A percentile compares a stretch with the other conserved stretches of the same genome.
These are phyloP conservation scores for Sandelia bainsii DNA, from an alignment of 2,797 vertebrate species.

Conservation along the genomic window DNA sequence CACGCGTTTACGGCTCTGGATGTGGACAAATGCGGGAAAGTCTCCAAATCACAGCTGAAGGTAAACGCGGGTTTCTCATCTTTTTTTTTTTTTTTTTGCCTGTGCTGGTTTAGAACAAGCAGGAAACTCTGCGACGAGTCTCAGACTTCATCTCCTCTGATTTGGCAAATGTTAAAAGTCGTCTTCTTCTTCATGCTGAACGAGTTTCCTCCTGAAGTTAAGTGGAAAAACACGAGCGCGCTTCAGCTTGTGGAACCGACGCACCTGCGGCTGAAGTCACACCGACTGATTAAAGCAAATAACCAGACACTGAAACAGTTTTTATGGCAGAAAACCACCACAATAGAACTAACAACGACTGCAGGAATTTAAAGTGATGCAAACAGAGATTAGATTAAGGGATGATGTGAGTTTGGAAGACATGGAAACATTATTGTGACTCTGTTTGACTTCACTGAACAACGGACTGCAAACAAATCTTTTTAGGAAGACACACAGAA, in stretches of 20 bases:
- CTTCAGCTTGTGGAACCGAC: conserved; percentile 5
- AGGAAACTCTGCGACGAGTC: neutral
- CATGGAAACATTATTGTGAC: too few species aligned
- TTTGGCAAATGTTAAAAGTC: neutral
- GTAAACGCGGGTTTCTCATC: conserved; percentile 70
- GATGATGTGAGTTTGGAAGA: too few species aligned
- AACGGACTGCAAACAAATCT: too few species aligned
- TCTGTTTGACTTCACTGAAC: too few species aligned
- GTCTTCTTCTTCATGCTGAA: neutral
- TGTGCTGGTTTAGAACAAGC: neutral
- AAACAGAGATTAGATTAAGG: too few species aligned
- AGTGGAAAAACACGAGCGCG: neutral
- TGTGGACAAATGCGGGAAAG: conserved; percentile 95
- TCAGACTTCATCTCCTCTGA: too few species aligned
- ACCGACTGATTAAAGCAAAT: neutral
- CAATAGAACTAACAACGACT: too few species aligned
- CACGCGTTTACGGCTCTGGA: conserved; percentile 96
- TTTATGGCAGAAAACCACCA: too few species aligned
- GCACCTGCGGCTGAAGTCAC: conserved; percentile 34
- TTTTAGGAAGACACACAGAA: too few species aligned
- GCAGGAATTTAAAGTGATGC: too few species aligned
- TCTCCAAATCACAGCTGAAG: conserved; percentile 98
- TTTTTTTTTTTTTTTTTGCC: neutral
- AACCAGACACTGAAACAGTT: too few species aligned
- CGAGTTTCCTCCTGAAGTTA: neutral